These are phyloP conservation scores for cat (Felis catus) DNA, from an alignment of 2,113 vertebrate genomes.

Conservation along the genomic window DNA sequence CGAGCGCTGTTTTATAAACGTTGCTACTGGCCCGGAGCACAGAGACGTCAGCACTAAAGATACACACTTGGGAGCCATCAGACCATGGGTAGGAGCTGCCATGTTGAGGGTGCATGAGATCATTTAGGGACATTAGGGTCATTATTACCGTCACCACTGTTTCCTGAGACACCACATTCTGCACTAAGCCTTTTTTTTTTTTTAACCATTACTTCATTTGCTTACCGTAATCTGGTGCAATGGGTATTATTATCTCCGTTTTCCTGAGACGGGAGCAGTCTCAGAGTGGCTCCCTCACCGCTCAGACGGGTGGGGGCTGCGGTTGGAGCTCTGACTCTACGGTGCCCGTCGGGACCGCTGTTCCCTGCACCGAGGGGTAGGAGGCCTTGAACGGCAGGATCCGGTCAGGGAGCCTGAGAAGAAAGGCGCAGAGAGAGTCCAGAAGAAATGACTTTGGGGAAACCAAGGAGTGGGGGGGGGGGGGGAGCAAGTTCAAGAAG, in stretches of 20 bases:
- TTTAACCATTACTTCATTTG: neutral
- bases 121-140: neutral
- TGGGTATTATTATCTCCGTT: neutral
- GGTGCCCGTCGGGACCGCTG: accelerated
- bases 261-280: neutral
- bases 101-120: neutral
- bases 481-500: neutral
- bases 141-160: neutral
- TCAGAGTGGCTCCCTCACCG: too few relatives aligned
- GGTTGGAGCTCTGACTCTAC: neutral
- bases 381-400: neutral
- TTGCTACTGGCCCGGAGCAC: neutral
- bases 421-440: neutral
- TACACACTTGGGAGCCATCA: accelerated
- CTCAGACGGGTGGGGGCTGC: neutral
- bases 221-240: neutral
- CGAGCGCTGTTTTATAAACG: neutral
- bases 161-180: neutral
- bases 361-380: neutral
- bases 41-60: neutral
- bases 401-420: neutral
- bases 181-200: too few relatives aligned
- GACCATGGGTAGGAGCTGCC: neutral
- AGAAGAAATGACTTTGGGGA: neutral
- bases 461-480: neutral